Conservation (phyloP, 2,888 invertebrate genomes). For the Temnothorax ravouxi region DNA sequence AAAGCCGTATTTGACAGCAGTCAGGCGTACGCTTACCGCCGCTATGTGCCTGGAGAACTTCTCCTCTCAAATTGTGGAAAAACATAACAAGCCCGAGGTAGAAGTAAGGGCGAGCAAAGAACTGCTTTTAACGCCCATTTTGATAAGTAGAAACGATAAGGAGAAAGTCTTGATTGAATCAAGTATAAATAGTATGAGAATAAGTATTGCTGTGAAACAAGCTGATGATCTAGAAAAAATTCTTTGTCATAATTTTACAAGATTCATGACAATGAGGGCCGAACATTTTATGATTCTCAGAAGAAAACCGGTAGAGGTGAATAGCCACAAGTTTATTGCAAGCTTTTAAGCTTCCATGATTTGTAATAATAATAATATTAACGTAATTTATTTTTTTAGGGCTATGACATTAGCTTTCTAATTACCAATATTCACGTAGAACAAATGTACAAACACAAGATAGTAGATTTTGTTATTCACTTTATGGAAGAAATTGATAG, state of each 20-base stretch:
- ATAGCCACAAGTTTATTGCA: neutral
- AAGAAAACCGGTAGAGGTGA: constrained; percentile 95
- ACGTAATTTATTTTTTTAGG: constrained; percentile 86
- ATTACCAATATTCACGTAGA: constrained; percentile 99
- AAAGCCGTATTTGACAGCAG: constrained; percentile 97
- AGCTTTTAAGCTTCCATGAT: neutral
- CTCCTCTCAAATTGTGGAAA: constrained; percentile 99
- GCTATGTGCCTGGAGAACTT: constrained; percentile 99
- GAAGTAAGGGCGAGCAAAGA: constrained; percentile 98
- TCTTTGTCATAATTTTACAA: constrained; percentile 87
- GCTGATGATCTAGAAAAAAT: constrained; percentile 90
- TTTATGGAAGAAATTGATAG: constrained; percentile 99
- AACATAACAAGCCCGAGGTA: constrained; percentile 99
- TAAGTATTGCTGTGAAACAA: constrained; percentile 99
- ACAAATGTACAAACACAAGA: constrained; percentile 99
- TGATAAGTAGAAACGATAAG: constrained; percentile 98
- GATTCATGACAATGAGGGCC: constrained; percentile 99
- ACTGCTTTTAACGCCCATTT: constrained; percentile 96
- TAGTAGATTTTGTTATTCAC: constrained; percentile 99
- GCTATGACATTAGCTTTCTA: constrained; percentile 99
- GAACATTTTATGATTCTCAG: constrained; percentile 98
- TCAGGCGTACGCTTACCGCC: constrained; percentile 97
- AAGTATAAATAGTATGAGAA: constrained; percentile 98
- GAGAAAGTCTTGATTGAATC: constrained; percentile 99
- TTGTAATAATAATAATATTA: constrained; percentile 14